A percentile compares a stretch with the other conserved stretches of the same genome.
Evolutionary conservation across 2,888 invertebrate species (phyloP).

Genomic region (Acanthosepion lycidas): DNA sequence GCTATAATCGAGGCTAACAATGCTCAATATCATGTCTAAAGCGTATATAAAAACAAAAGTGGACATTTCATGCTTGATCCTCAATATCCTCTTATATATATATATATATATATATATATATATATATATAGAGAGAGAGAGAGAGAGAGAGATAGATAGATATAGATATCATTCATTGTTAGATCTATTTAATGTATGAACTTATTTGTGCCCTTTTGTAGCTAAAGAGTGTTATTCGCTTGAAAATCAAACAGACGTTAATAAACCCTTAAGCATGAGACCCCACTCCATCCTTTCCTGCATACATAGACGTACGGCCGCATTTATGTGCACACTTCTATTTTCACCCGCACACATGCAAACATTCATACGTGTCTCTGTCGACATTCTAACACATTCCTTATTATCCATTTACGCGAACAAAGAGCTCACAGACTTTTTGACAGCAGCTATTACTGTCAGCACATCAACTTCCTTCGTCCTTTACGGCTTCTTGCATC

Average conservation of each 20-base stretch:
- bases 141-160: too few species aligned
- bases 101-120: neutral
- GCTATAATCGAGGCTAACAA: too few species aligned
- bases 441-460: conserved; percentile 18
- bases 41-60: too few species aligned
- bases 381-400: neutral
- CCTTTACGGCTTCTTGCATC: neutral
- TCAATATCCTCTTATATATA: neutral
- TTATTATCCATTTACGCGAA: neutral
- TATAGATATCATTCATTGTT: too few species aligned
- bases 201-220: neutral
- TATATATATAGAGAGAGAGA: too few species aligned
- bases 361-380: too few species aligned
- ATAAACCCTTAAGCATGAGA: neutral
- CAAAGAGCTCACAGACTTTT: neutral
- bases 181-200: neutral
- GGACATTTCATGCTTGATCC: too few species aligned
- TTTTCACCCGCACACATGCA: neutral
- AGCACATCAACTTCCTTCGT: neutral
- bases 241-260: neutral
- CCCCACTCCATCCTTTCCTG: too few species aligned
- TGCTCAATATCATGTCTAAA: too few species aligned
- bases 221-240: neutral
- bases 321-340: neutral
- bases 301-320: neutral